Conservation (phyloP, 2,888 invertebrate species). For the Autographa gamma region DNA sequence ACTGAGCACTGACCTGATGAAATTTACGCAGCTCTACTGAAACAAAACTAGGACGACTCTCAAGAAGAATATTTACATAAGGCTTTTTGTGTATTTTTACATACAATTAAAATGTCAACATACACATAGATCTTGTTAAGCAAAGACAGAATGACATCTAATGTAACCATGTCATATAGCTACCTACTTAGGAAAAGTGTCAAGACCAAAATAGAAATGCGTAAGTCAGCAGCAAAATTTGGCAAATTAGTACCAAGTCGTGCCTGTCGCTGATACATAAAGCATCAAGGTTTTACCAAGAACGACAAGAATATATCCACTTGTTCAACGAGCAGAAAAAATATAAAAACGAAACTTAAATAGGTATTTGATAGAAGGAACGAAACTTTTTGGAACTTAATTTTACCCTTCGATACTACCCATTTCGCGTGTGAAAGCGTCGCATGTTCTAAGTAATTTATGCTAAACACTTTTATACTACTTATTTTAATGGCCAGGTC, state of each 20-base stretch:
- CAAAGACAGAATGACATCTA: conserved; percentile 2
- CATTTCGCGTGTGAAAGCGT: conserved; percentile 2
- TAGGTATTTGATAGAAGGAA: not conserved
- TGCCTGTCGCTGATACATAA: conserved; percentile 34
- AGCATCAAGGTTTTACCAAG: conserved; percentile 14
- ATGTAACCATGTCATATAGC: conserved; percentile 7
- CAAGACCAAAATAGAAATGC: conserved; percentile 20
- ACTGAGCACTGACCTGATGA: conserved; percentile 72
- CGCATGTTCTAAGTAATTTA: conserved; percentile 4
- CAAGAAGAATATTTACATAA: conserved; percentile 58
- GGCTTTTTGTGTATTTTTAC: conserved; percentile 39
- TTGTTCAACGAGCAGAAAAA: not conserved
- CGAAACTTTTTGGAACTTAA: not conserved
- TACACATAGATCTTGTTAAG: not conserved
- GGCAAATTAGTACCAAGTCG: conserved; percentile 40
- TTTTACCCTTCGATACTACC: not conserved
- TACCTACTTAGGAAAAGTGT: conserved; percentile 10
- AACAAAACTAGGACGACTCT: conserved; percentile 65
- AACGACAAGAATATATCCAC: not conserved
- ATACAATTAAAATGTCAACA: conserved; percentile 17
- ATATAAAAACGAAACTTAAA: not conserved
- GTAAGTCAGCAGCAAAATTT: conserved; percentile 16
- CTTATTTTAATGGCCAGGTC: not conserved
- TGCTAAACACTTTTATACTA: not conserved
- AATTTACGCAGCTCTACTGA: conserved; percentile 62